phyloP scores from a whole-genome alignment of 2,113 vertebrate genomes.

The Cynoglossus semilaevis region DNA sequence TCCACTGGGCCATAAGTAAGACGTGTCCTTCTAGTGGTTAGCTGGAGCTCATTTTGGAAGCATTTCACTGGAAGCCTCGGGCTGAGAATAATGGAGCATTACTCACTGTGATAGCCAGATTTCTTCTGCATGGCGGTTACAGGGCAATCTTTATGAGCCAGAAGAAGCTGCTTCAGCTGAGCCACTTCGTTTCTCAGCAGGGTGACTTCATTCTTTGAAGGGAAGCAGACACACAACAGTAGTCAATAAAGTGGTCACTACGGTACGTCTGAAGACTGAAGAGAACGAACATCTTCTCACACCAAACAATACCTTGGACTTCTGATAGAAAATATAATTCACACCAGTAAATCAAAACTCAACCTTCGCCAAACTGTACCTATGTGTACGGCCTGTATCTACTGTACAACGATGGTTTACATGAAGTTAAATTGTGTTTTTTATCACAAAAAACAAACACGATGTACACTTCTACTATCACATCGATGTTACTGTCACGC shows the following conservation, averaged over 20 bases:
- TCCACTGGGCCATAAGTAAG: constrained; percentile 40
- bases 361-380: too few relatives aligned
- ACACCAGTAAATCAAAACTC: too few relatives aligned
- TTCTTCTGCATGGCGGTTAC: constrained; percentile 99
- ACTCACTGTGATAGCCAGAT: constrained; percentile 99
- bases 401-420: too few relatives aligned
- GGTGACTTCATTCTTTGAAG: constrained; percentile 95
- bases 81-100: constrained; percentile 88
- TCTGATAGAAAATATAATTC: too few relatives aligned
- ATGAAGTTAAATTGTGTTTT: too few relatives aligned
- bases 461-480: too few relatives aligned
- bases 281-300: constrained; percentile 4
- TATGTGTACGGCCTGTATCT: too few relatives aligned
- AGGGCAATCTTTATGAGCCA: constrained; percentile 99
- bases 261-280: constrained; percentile 1
- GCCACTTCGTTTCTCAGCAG: constrained; percentile 99
- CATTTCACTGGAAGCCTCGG: constrained; percentile 79
- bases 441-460: too few relatives aligned
- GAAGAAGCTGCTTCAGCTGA: constrained; percentile 99
- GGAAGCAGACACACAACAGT: constrained; percentile 73
- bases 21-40: constrained; percentile 67
- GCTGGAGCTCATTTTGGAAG: constrained; percentile 74
- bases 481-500: too few relatives aligned
- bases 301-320: too few relatives aligned
- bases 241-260: constrained; percentile 37